These are phyloP conservation scores for Callyntrura sp. DNA, from an alignment of 2,888 invertebrate genomes.

Conservation along the genomic window DNA sequence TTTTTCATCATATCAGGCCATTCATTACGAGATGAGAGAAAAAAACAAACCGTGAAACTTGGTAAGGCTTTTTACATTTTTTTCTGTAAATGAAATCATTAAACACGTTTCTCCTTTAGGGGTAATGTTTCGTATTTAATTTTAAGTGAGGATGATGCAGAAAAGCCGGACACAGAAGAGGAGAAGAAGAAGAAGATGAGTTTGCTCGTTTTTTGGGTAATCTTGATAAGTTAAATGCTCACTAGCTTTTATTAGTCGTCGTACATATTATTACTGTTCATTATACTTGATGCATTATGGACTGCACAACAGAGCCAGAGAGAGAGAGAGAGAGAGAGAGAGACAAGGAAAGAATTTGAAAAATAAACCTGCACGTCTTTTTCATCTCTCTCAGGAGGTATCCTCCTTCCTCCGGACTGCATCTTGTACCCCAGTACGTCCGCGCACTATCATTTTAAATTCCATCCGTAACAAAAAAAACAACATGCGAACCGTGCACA, in stretches of 20 bases:
- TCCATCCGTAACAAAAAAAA: neutral
- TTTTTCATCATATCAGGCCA: neutral
- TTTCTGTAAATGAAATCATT: conserved; percentile 40
- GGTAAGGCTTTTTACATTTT: neutral
- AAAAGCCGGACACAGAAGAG: neutral
- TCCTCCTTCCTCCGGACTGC: no score
- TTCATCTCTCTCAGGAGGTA: neutral
- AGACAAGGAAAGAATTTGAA: no score
- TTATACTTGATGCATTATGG: no score
- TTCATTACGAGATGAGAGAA: conserved; percentile 24
- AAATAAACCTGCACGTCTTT: neutral
- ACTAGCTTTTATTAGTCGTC: no score
- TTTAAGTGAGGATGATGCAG: neutral
- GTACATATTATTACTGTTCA: no score
- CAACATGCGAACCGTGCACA: neutral
- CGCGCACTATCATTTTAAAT: neutral
- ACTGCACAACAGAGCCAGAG: no score
- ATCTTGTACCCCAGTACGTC: neutral
- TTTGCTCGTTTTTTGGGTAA: no score
- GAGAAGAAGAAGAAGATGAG: neutral
- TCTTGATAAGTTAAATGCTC: no score
- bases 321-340: no score
- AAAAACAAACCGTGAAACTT: conserved; percentile 22
- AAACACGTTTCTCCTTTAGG: conserved; percentile 42
- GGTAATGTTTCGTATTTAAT: neutral